Evolutionary conservation across 2,888 invertebrate genomes (phyloP).

Genomic region (Synanthedon tipuliformis): DNA sequence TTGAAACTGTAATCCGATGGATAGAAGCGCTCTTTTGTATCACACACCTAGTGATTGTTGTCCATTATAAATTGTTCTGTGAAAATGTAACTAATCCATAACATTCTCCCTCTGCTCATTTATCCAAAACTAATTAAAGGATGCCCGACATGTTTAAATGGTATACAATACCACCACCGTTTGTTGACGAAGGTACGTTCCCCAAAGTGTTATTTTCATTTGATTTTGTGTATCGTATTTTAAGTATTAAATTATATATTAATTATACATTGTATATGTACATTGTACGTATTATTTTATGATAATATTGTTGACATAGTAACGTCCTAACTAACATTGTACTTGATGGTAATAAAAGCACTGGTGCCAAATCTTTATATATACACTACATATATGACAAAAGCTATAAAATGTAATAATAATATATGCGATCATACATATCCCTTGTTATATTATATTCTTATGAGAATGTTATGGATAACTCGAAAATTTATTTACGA

Average conservation of each 20-base stretch:
- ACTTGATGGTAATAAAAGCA: conserved; percentile 19
- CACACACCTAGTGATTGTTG: conserved; percentile 28
- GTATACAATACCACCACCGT: conserved; percentile 64
- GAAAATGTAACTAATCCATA: conserved; percentile 67
- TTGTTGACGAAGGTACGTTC: conserved; percentile 65
- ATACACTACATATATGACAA: conserved; percentile 11
- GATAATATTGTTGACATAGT: conserved; percentile 29
- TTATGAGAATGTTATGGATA: conserved; percentile 64
- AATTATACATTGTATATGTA: conserved; percentile 11
- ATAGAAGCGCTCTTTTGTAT: conserved; percentile 32
- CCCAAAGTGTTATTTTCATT: conserved; percentile 49
- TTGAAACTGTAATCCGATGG: conserved; percentile 1
- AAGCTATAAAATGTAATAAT: too few relatives aligned
- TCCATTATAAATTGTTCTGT: conserved; percentile 33
- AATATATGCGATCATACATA: conserved; percentile 6
- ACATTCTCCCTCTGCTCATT: conserved; percentile 69
- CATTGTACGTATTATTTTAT: too few relatives aligned
- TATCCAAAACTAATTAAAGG: conserved; percentile 68
- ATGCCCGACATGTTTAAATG: conserved; percentile 66
- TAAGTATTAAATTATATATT: conserved; percentile 23
- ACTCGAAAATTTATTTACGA: neutral
- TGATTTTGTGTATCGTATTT: conserved; percentile 59
- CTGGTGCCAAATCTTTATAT: conserved; percentile 50
- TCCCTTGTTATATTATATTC: conserved; percentile 12
- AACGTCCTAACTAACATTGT: conserved; percentile 46